These are phyloP conservation scores for Ibidorhyncha struthersii DNA, from an alignment of 2,113 vertebrate genomes.

Conservation along the genomic window DNA sequence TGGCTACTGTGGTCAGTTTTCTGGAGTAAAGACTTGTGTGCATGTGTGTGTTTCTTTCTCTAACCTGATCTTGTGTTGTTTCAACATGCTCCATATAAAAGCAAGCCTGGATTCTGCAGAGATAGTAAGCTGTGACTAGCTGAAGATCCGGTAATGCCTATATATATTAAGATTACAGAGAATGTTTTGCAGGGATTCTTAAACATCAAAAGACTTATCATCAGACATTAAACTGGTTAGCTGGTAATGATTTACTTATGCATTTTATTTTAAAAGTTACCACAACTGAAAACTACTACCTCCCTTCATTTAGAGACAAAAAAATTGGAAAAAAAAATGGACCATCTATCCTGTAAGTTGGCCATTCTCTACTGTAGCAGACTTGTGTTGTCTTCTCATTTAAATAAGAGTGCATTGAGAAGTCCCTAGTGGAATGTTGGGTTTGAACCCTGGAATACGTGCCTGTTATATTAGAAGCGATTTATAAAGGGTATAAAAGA, in stretches of 20 bases:
- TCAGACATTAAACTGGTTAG: not conserved
- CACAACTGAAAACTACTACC: not conserved
- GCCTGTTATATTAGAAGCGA: rapidly evolving
- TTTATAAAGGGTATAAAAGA: not conserved
- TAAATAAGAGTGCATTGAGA: not conserved
- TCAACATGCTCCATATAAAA: not conserved
- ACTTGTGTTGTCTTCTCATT: not conserved
- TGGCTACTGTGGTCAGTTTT: not conserved
- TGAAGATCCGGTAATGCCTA: not conserved
- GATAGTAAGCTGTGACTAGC: not conserved
- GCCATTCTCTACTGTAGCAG: not conserved
- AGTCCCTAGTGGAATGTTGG: not conserved
- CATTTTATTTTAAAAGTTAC: not conserved
- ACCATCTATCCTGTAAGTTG: rapidly evolving
- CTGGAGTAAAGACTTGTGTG: not conserved
- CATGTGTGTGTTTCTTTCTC: not conserved
- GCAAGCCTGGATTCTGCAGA: not conserved
- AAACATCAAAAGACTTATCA: not conserved
- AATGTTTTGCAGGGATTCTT: not conserved
- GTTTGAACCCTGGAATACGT: not conserved
- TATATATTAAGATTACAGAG: rapidly evolving
- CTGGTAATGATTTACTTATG: not conserved
- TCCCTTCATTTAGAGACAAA: not conserved
- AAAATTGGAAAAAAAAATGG: not conserved
- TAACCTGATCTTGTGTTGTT: not conserved